Base-by-base conservation (phyloP, 2,888 invertebrate genomes). In the Tiliacea aurago region DNA sequence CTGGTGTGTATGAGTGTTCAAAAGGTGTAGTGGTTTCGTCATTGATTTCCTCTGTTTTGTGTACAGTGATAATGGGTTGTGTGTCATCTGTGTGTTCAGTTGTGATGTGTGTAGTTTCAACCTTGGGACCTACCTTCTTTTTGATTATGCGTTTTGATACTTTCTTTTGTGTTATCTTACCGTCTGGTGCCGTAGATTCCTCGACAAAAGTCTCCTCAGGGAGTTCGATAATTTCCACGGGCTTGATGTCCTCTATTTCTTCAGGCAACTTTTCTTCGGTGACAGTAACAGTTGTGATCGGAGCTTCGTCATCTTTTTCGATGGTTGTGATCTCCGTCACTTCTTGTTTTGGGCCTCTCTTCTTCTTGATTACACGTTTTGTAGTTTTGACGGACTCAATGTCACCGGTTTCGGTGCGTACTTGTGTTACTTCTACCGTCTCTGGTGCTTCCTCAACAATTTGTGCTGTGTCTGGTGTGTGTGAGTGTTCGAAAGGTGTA, bases 191-290 rank as follows among this genome's bases (percentile, higher is more conserved):
- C 1, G n/a, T 41, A 0, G 47, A 43, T 41, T 70, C 70, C 4
- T 71, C 70, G 0, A 68, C 9, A 9, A 18, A n/a, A 0, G 18
- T 70, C 79, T 76, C 91, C 83, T 85, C 84, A 4, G 93, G 93
- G 0, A 93, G 75, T 72, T 94, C 88, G 13, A 84, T 11, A 47
- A 74, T 78, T 58, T 86, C 80, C 49, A 88, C 91, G 56, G 84
- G 88, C 45, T 75, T 37, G 0, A 13, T 18, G 5, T 45, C 2
- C 6, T 58, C 58, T 20, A 0, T 11, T 20, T 58, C 58, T 51
- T n/a, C 51, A 10, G 51, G 51, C 4, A 11, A n/a, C n/a, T n/a
- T n/a, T n/a, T 51, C 51, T 51, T 51, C 51, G 11, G 51, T 51
- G n/a, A 51, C 51, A 5, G 51, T 51, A 2, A 51, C n/a, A 11